Evolutionary conservation across 2,888 invertebrate genomes (phyloP).

Genomic region (Subacronicta megacephala): DNA sequence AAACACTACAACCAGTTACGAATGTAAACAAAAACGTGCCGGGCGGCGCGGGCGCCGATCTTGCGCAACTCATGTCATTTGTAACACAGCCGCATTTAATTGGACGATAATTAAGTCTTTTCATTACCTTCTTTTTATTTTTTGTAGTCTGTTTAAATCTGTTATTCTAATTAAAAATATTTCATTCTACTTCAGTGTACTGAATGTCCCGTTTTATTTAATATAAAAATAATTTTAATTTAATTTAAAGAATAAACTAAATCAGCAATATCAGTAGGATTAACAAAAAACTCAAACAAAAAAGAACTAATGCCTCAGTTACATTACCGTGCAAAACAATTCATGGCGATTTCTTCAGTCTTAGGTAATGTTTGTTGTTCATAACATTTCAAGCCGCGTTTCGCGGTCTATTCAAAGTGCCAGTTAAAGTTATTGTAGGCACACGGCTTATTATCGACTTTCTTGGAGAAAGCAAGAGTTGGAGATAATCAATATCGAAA

Average conservation of each 20-base stretch:
- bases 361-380: constrained; percentile 9
- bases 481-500: constrained; percentile 5
- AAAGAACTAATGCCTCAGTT: too few relatives aligned
- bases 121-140: constrained; percentile 36
- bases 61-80: constrained; percentile 48
- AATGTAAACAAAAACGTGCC: constrained; percentile 79
- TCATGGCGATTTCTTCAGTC: constrained; percentile 16
- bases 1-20: constrained; percentile 73
- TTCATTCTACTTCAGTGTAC: too few relatives aligned
- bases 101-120: constrained; percentile 43
- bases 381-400: constrained; percentile 14
- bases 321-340: too few relatives aligned
- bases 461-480: constrained; percentile 11
- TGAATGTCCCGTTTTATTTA: too few relatives aligned
- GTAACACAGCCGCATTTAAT: constrained; percentile 35
- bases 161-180: neutral
- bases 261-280: too few relatives aligned
- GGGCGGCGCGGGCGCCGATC: constrained; percentile 42
- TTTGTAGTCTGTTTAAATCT: constrained; percentile 2
- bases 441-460: constrained; percentile 3
- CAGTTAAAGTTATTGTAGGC: constrained; percentile 15
- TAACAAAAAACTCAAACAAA: too few relatives aligned
- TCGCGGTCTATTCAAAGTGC: constrained; percentile 26
- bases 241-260: too few relatives aligned
- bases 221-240: too few relatives aligned